Percentiles rank a stretch among this genome's conserved stretches.
These are phyloP conservation scores for Diploscapter pachys DNA, from an alignment of 1,140 invertebrate species.

Conservation along the genomic window DNA sequence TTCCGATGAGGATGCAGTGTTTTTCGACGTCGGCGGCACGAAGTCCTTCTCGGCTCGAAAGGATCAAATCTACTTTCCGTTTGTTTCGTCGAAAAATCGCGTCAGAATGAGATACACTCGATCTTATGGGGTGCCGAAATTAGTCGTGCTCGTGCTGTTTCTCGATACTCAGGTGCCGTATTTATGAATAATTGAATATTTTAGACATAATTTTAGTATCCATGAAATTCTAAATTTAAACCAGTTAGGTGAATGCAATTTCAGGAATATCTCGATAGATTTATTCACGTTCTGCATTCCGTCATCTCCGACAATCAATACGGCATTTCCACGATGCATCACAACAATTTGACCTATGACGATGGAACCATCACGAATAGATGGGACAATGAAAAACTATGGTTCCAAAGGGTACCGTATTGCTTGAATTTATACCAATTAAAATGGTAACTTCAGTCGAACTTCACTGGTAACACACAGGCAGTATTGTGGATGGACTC, in stretches of 20 bases:
- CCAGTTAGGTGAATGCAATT: too few relatives aligned
- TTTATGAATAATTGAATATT: background rate
- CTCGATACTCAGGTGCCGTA: conserved; percentile 40
- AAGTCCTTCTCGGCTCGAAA: conserved; percentile 67
- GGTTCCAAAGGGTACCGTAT: conserved; percentile 50
- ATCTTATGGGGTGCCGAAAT: conserved; percentile 63
- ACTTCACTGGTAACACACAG: conserved; percentile 52
- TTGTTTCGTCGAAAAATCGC: conserved; percentile 76
- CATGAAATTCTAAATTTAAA: background rate
- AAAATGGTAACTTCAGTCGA: conserved; percentile 40
- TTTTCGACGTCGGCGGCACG: conserved; percentile 43
- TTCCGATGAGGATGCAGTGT: conserved; percentile 54
- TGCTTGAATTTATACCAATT: background rate
- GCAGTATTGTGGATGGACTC: conserved; percentile 58
- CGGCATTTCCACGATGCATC: conserved; percentile 55
- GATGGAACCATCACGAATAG: conserved; percentile 53
- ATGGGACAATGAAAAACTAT: conserved; percentile 53
- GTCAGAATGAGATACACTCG: conserved; percentile 78
- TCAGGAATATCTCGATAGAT: conserved; percentile 56
- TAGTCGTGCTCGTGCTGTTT: conserved; percentile 52
- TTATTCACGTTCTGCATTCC: conserved; percentile 51
- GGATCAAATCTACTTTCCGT: conserved; percentile 75
- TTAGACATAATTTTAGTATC: background rate
- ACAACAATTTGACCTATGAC: conserved; percentile 49
- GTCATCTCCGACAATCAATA: conserved; percentile 53